A percentile compares a stretch with the other conserved stretches of the same genome.
phyloP scores from a whole-genome alignment of 2,888 invertebrate species.

The Cosmia trapezina region DNA sequence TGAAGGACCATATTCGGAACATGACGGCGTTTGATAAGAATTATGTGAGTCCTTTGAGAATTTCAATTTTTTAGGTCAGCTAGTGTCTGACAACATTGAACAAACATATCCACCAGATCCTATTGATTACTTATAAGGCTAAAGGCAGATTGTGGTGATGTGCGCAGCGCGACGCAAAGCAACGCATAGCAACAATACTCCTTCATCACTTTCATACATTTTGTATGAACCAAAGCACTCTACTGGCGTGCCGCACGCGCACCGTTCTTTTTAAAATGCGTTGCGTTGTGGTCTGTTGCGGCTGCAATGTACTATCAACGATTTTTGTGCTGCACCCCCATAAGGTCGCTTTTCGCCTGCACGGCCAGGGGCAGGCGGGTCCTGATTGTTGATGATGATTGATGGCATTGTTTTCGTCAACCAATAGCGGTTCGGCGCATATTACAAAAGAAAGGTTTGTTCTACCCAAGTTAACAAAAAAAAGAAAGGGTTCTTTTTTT shows the following conservation, averaged over 20 bases:
- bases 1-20: constrained; percentile 92
- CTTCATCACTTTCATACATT: background rate
- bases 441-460: too few species aligned
- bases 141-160: background rate
- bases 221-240: background rate
- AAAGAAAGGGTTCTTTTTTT: too few species aligned
- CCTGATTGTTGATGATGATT: too few species aligned
- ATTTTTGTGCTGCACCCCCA: too few species aligned
- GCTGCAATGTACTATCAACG: too few species aligned
- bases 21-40: constrained; percentile 87
- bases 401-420: too few species aligned
- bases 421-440: too few species aligned
- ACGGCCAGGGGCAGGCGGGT: too few species aligned
- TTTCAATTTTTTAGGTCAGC: too few species aligned
- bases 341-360: too few species aligned
- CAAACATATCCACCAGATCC: background rate
- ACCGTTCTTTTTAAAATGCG: background rate
- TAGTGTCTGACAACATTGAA: background rate
- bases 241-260: background rate
- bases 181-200: background rate
- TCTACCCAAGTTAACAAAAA: too few species aligned
- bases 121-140: background rate
- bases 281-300: background rate
- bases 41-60: constrained; percentile 78
- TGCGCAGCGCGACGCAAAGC: background rate